phyloP scores from a whole-genome alignment of 2,797 vertebrate species.

The Balearica regulorum region DNA sequence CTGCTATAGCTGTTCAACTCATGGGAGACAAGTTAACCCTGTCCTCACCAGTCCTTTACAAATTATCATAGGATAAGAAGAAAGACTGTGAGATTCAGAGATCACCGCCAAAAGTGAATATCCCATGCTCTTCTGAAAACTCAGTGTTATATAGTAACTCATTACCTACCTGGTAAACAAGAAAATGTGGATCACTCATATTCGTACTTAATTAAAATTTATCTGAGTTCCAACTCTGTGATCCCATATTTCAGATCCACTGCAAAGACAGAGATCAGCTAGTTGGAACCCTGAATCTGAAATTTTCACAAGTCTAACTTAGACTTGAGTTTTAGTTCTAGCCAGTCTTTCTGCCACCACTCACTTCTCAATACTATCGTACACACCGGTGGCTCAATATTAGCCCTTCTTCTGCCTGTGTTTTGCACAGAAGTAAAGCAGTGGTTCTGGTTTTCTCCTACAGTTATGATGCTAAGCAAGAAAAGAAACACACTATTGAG shows the following conservation, averaged over 20 bases:
- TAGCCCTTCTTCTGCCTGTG: background rate
- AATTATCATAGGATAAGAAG: background rate
- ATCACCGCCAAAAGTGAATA: background rate
- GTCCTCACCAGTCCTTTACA: background rate
- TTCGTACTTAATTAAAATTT: background rate
- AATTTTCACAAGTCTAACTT: background rate
- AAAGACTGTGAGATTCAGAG: background rate
- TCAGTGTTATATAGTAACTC: background rate
- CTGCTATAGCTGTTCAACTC: background rate
- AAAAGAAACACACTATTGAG: background rate
- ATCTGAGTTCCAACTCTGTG: background rate
- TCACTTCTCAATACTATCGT: background rate
- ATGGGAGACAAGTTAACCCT: background rate
- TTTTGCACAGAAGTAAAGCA: background rate
- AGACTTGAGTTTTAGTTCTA: background rate
- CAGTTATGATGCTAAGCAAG: background rate
- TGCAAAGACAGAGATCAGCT: background rate
- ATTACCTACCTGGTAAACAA: background rate
- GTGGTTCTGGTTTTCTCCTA: background rate
- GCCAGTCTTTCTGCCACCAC: background rate
- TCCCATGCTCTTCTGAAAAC: background rate
- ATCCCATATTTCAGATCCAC: background rate
- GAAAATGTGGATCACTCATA: background rate
- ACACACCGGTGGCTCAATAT: no score
- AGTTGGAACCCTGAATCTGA: background rate